Evolutionary conservation across 2,113 vertebrate genomes (phyloP).

Genomic region (Rhabdornis inornatus): DNA sequence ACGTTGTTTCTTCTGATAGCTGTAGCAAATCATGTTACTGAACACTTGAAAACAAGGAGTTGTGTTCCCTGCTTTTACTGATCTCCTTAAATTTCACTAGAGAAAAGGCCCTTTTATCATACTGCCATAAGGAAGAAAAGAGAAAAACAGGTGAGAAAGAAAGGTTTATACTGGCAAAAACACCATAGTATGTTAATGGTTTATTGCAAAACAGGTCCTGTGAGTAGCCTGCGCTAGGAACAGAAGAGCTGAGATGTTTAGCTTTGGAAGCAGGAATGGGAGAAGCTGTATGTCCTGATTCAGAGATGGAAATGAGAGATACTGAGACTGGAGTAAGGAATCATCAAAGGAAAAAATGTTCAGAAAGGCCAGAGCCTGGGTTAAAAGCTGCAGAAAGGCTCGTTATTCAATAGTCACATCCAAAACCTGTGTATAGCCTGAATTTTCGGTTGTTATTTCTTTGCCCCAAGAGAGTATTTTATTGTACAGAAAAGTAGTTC

Average conservation of each 20-base stretch:
- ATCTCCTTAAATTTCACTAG: background rate
- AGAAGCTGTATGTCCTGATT: background rate
- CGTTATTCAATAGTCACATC: background rate
- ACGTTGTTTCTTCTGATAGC: background rate
- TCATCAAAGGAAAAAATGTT: background rate
- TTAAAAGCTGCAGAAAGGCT: background rate
- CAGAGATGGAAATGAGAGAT: background rate
- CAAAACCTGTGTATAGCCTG: background rate
- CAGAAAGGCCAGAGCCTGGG: background rate
- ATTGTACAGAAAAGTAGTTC: background rate
- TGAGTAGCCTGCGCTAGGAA: background rate
- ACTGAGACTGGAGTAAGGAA: background rate
- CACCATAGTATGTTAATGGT: background rate
- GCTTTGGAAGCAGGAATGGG: background rate
- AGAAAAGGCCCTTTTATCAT: background rate
- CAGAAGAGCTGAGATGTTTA: background rate
- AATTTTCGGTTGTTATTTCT: background rate
- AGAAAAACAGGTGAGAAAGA: background rate
- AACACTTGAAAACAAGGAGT: background rate
- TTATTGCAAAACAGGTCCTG: background rate
- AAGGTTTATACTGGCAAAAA: background rate
- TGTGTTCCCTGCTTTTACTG: background rate
- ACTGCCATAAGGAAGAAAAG: background rate
- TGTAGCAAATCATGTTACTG: background rate
- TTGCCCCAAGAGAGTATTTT: background rate